Conservation (phyloP, 2,113 vertebrate species). For the Stegostoma tigrinum region DNA sequence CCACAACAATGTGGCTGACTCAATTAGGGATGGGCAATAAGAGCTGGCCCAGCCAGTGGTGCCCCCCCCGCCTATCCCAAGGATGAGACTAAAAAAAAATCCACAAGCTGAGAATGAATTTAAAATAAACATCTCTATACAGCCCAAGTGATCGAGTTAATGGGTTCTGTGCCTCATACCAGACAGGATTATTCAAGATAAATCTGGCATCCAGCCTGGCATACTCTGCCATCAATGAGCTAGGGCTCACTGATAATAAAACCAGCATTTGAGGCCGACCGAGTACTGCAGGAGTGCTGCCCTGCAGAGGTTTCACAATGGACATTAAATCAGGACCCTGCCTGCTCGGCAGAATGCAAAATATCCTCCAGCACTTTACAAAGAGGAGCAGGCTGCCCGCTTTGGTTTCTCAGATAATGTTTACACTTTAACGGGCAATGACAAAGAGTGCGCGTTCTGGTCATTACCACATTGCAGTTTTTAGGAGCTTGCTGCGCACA, state of each 20-base stretch:
- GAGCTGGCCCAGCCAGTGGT: no score
- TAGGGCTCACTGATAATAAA: not conserved
- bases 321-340: not conserved
- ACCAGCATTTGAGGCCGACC: not conserved
- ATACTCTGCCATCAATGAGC: not conserved
- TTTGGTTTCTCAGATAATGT: not conserved
- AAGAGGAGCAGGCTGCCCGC: not conserved
- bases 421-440: not conserved
- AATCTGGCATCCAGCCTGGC: no score
- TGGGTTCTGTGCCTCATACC: not conserved
- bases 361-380: not conserved
- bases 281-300: not conserved
- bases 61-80: no score
- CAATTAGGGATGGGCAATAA: no score
- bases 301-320: not conserved
- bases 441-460: not conserved
- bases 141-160: not conserved
- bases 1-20: no score
- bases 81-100: no score
- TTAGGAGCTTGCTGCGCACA: not conserved
- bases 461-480: not conserved
- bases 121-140: not conserved
- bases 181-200: not conserved
- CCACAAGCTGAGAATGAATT: not conserved
- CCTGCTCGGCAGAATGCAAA: not conserved